Evolutionary conservation across 1,140 invertebrate genomes (phyloP).

Genomic region (Pollicipes pollicipes): DNA sequence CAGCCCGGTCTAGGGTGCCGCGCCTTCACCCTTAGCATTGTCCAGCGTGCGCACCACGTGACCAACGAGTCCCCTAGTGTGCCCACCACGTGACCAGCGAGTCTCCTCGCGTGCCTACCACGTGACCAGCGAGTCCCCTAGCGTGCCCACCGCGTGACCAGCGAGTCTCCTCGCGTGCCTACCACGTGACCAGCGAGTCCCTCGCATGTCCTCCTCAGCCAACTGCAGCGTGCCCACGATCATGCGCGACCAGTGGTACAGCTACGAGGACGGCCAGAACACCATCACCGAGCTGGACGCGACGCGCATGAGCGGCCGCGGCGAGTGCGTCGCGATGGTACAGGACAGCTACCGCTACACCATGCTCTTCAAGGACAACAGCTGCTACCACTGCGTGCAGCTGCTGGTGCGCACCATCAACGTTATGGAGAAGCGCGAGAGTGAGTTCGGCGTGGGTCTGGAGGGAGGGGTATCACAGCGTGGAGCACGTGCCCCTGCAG

Average conservation of each 20-base stretch:
- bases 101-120: no score
- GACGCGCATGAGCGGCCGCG: slow-evolving; percentile 48
- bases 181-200: slow-evolving; percentile 37
- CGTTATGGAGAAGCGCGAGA: slow-evolving; percentile 73
- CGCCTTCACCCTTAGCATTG: no score
- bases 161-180: no score
- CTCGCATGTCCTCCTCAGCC: no score
- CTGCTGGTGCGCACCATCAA: slow-evolving; percentile 70
- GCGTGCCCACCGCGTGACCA: slow-evolving; percentile 42
- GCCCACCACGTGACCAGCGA: no score
- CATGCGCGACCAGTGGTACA: slow-evolving; percentile 71
- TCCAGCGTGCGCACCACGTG: no score
- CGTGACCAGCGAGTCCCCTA: slow-evolving; percentile 35
- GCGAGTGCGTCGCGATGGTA: slow-evolving; percentile 47
- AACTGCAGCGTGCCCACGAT: slow-evolving; percentile 26
- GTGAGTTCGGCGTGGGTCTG: slow-evolving; percentile 35
- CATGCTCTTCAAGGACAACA: slow-evolving; percentile 47
- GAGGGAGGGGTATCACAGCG: background rate
- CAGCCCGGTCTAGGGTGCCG: no score
- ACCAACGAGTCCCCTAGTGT: no score
- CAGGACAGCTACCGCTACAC: slow-evolving; percentile 45
- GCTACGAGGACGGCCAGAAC: slow-evolving; percentile 67
- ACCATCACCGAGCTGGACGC: slow-evolving; percentile 65
- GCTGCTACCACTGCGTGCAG: slow-evolving; percentile 70
- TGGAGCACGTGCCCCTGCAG: no score